Conservation (phyloP, 2,113 vertebrate genomes). For the Mustela nigripes region DNA sequence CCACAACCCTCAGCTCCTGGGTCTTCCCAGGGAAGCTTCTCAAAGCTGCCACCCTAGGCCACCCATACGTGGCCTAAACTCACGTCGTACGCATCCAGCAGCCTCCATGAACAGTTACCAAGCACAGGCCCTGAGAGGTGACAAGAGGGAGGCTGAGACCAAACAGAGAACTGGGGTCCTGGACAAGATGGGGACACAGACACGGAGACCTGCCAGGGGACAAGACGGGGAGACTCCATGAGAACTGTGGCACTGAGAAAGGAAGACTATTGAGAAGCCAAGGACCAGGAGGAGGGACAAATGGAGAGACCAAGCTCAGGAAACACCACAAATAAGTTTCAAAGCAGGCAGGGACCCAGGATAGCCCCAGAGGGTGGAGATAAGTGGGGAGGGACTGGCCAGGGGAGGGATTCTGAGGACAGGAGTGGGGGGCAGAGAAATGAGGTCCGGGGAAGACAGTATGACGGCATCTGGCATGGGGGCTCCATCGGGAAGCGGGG, state of each 20-base stretch:
- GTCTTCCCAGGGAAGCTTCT: background rate
- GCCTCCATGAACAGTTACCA: background rate
- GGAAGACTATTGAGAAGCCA: background rate
- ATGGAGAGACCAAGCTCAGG: background rate
- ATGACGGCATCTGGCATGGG: rapidly evolving
- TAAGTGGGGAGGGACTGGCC: background rate
- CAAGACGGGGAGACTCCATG: background rate
- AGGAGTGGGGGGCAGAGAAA: too few species aligned
- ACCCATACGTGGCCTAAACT: background rate
- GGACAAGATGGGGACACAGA: background rate
- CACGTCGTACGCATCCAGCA: background rate
- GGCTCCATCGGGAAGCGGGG: rapidly evolving
- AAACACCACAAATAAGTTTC: background rate
- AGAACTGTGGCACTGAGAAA: background rate
- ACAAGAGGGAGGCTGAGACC: background rate
- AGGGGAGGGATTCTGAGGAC: background rate
- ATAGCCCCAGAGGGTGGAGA: background rate
- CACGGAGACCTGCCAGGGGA: too few species aligned
- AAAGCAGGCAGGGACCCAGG: background rate
- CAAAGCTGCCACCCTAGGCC: background rate
- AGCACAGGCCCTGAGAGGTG: rapidly evolving
- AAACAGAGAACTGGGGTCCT: background rate
- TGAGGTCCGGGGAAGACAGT: background rate
- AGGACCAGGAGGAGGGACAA: background rate
- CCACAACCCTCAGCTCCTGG: background rate